phyloP scores from a whole-genome alignment of 2,888 invertebrate species.

The Drosophila maculinotata region DNA sequence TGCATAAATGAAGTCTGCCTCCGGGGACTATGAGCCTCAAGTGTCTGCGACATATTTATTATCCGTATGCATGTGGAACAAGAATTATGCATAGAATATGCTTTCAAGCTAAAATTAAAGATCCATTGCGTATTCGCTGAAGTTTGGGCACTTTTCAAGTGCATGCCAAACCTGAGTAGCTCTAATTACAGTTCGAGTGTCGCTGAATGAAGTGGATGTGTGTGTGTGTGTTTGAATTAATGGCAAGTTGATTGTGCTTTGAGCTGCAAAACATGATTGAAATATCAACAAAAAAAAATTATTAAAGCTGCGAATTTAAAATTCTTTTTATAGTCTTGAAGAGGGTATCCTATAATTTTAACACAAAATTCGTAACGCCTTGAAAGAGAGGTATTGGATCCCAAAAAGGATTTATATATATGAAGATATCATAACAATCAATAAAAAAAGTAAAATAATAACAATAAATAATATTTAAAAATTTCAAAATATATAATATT shows the following conservation, averaged over 20 bases:
- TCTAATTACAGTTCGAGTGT: constrained; percentile 64
- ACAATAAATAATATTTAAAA: too few relatives aligned
- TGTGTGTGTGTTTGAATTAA: neutral
- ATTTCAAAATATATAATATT: too few relatives aligned
- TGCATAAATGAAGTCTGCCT: constrained; percentile 61
- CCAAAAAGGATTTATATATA: too few relatives aligned
- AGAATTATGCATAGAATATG: constrained; percentile 47
- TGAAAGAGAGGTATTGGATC: too few relatives aligned
- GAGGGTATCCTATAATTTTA: too few relatives aligned
- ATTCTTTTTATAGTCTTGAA: too few relatives aligned
- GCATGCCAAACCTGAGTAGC: constrained; percentile 30
- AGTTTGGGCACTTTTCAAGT: constrained; percentile 14
- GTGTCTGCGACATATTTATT: constrained; percentile 74
- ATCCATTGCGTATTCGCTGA: constrained; percentile 24
- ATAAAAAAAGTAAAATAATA: too few relatives aligned
- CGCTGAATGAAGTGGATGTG: neutral
- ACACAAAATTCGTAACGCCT: too few relatives aligned
- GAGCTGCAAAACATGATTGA: neutral
- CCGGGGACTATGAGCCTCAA: constrained; percentile 52
- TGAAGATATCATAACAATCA: too few relatives aligned
- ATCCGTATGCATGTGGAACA: constrained; percentile 46
- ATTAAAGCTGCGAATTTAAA: too few relatives aligned
- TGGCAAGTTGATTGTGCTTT: neutral
- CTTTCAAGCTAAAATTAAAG: constrained; percentile 56
- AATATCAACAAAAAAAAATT: neutral